Percentiles rank a stretch among this genome's conserved stretches.
phyloP scores from a whole-genome alignment of 2,888 invertebrate genomes.

The Geotrupes spiniger region DNA sequence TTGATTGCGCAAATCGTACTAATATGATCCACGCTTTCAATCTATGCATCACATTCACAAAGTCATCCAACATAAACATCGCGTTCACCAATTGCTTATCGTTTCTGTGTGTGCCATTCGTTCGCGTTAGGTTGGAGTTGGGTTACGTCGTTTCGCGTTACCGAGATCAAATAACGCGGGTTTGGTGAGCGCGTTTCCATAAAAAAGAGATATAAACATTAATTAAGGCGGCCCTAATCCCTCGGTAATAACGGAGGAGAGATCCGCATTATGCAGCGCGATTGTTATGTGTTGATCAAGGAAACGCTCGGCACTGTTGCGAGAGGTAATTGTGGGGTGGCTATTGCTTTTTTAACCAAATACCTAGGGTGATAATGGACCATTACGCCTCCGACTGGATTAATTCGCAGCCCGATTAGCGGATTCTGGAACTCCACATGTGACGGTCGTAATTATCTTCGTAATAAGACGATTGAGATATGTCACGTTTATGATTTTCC shows the following conservation, averaged over 20 bases:
- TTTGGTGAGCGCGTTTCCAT: no score
- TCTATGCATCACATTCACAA: no score
- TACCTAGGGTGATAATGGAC: constrained; percentile 51
- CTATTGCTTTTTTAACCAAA: constrained; percentile 54
- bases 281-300: constrained; percentile 51
- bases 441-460: constrained; percentile 15
- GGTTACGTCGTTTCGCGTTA: no score
- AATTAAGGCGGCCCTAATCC: constrained; percentile 34
- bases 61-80: no score
- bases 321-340: constrained; percentile 49
- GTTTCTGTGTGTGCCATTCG: no score
- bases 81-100: no score
- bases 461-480: no score
- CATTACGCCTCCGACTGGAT: constrained; percentile 40
- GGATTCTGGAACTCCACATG: constrained; percentile 14
- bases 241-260: constrained; percentile 34
- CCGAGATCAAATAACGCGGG: no score
- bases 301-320: constrained; percentile 47
- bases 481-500: no score
- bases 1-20: no score
- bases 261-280: constrained; percentile 32
- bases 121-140: no score
- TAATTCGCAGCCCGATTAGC: constrained; percentile 38
- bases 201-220: constrained; percentile 33
- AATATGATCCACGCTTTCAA: no score